Evolutionary conservation across 1,140 invertebrate genomes (phyloP).

Genomic region (Plutomurus gul): DNA sequence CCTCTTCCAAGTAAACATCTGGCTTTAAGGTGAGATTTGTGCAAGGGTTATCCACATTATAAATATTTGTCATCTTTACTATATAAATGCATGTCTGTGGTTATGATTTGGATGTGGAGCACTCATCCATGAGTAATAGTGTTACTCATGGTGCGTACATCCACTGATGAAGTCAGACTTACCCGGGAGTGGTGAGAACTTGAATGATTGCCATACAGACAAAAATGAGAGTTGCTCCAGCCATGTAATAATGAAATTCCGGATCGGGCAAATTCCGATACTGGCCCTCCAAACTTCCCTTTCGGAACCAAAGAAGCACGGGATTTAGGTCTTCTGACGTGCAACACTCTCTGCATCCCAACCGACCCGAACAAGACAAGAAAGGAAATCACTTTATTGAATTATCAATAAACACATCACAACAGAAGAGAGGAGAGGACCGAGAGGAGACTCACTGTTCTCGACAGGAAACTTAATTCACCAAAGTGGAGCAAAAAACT

Average conservation of each 20-base stretch:
- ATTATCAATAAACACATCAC: conserved; percentile 28
- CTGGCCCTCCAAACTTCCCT: conserved; percentile 70
- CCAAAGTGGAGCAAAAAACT: not conserved
- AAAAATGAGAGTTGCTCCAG: conserved; percentile 75
- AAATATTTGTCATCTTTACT: no score
- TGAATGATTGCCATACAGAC: conserved; percentile 75
- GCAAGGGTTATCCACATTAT: no score
- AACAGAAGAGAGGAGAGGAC: not conserved
- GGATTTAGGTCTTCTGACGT: conserved; percentile 70
- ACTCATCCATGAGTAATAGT: not conserved
- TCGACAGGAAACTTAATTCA: conserved; percentile 9
- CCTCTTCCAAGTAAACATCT: no score
- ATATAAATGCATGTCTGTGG: no score
- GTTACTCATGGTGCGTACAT: not conserved
- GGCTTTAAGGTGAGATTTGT: no score
- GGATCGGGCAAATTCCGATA: conserved; percentile 77
- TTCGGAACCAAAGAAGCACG: conserved; percentile 76
- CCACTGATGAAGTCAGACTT: conserved; percentile 55
- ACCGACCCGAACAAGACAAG: conserved; percentile 34
- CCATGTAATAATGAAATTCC: conserved; percentile 84
- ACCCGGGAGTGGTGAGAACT: conserved; percentile 77
- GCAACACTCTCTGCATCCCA: conserved; percentile 63
- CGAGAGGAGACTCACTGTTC: no score
- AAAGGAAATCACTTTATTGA: conserved; percentile 32
- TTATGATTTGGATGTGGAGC: not conserved